Conservation (phyloP, 2,113 vertebrate species). For the Seriola quinqueradiata region DNA sequence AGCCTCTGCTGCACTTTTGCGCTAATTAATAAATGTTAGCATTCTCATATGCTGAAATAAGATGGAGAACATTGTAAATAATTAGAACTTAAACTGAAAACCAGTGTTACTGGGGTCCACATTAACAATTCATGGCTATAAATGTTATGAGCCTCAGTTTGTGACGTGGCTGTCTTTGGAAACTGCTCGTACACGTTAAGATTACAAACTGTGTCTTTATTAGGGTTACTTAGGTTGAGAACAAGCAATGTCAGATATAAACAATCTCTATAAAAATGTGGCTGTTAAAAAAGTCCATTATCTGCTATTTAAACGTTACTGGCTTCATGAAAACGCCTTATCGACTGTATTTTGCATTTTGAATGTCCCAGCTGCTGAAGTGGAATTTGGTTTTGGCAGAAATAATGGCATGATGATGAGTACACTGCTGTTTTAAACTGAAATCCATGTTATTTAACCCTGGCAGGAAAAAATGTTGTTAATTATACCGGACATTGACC, state of each 20-base stretch:
- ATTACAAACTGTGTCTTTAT: conserved; percentile 8
- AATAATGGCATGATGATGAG: background rate
- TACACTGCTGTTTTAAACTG: background rate
- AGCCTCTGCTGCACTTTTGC: too few species aligned
- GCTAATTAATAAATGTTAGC: too few species aligned
- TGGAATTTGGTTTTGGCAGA: conserved; percentile 15
- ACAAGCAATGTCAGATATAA: conserved; percentile 4
- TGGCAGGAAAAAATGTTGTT: background rate
- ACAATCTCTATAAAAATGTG: conserved; percentile 16
- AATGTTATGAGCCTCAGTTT: conserved; percentile 11
- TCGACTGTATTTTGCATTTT: conserved; percentile 7
- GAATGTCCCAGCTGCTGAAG: conserved; percentile 22
- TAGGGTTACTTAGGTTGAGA: background rate
- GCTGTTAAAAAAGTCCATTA: conserved; percentile 26
- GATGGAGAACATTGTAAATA: background rate
- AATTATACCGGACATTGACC: background rate
- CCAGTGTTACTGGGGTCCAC: background rate
- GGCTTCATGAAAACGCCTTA: conserved; percentile 7
- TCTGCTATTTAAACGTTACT: conserved; percentile 31
- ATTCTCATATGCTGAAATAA: background rate
- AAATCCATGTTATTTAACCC: conserved; percentile 1
- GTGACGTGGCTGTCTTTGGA: background rate
- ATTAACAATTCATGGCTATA: background rate
- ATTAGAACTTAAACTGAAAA: background rate
- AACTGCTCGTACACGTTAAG: background rate